Conservation (phyloP, 1,140 invertebrate genomes). For the Gonioctena quinquepunctata region DNA sequence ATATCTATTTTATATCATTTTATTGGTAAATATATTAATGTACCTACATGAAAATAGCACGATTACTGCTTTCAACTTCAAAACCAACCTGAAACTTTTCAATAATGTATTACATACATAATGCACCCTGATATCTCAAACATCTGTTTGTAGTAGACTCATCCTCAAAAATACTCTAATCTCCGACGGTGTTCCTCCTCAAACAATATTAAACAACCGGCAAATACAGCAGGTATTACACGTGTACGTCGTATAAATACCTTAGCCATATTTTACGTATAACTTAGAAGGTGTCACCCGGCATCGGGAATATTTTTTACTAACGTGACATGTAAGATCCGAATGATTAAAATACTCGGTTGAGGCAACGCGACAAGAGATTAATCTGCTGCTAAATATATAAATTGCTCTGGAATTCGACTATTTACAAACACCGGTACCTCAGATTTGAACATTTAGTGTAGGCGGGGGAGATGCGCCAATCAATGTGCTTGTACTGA, state of each 20-base stretch:
- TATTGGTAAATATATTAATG: too few relatives aligned
- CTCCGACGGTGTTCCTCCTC: background rate
- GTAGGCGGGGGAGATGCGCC: too few relatives aligned
- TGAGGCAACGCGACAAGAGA: constrained; percentile 46
- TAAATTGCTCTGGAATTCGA: constrained; percentile 52
- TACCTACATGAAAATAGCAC: too few relatives aligned
- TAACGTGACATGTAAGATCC: constrained; percentile 37
- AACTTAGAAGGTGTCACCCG: constrained; percentile 22
- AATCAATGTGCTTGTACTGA: too few relatives aligned
- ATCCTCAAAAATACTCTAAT: background rate
- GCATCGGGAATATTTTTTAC: constrained; percentile 45
- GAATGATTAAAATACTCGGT: constrained; percentile 48
- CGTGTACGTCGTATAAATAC: background rate
- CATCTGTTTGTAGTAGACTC: too few relatives aligned
- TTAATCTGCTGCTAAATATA: constrained; percentile 54
- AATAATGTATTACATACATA: too few relatives aligned
- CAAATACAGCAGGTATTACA: constrained; percentile 12
- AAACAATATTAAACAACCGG: constrained; percentile 1
- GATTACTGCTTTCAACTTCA: too few relatives aligned
- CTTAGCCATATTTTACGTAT: background rate
- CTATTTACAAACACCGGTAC: constrained; percentile 52
- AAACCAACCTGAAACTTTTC: too few relatives aligned
- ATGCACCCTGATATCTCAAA: too few relatives aligned
- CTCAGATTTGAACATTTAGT: constrained; percentile 47
- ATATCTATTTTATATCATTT: too few relatives aligned